Evolutionary conservation across 2,888 invertebrate species (phyloP), one percentile per base, ranked within the genome.

Genomic region (Caenorhabditis imperialis): DNA sequence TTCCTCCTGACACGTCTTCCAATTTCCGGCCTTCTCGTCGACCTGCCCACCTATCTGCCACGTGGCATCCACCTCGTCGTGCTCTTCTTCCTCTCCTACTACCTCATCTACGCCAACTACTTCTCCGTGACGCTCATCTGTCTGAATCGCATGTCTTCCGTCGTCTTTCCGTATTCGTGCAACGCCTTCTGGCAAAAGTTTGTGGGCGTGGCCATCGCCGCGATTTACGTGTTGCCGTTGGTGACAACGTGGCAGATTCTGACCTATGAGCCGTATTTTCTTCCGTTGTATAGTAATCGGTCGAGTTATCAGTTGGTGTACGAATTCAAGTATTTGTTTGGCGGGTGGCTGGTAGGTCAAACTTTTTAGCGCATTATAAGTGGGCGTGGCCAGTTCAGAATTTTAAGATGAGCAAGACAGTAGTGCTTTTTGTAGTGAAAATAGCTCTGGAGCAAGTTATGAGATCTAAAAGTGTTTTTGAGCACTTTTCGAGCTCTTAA

Each of bases 241-340:
- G 5, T 51, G 0, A 42, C 55, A n/a, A 71, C 71, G n/a, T 71
- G 71, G 71, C 71, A 71, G 30, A 57, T 71, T 38, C 35, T 62
- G n/a, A 62, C 71, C 14, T 71, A 71, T 23, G n/a, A 23, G 1
- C 44, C 57, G 7, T 62, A 55, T 16, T 71, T 62, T n/a, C 18
- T 71, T 12, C 25, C 71, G 1, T 10, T 71, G 7, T 48, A 55
- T 33, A 30, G 44, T 1, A 18, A 62, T 12, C 23, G 18, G 12
- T 71, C 71, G 10, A 50, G 27, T 33, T 71, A 62, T 62, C 71
- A 71, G 12, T n/a, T 71, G 38, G 53, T 71, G 0, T 71, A 71
- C 27, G 30, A 50, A 10, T n/a, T 22, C 10, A 63, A 12, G 1
- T 16, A 45, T 20, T 23, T 37, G 22, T 5, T 47, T 4, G 50